Conservation (phyloP, 2,888 invertebrate genomes). For the Drosophila gaucha region DNA sequence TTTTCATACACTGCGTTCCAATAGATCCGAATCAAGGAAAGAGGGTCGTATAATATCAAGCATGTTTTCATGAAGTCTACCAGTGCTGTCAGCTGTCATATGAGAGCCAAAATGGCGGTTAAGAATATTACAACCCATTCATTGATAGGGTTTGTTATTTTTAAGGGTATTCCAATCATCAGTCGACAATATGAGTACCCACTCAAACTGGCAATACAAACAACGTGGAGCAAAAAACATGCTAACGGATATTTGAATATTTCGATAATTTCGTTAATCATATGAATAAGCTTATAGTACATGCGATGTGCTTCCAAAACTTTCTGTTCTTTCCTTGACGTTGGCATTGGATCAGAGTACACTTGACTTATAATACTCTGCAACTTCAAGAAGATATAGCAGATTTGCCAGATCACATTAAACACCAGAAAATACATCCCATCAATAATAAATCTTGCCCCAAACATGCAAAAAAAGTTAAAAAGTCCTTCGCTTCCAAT, state of each 20-base stretch:
- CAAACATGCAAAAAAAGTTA: not conserved
- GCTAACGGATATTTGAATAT: not conserved
- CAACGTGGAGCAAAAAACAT: not conserved
- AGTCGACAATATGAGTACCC: not conserved
- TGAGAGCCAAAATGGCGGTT: not conserved
- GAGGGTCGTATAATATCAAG: not conserved
- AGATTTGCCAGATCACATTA: not conserved
- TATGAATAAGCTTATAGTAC: not conserved
- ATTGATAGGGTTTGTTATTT: rapidly evolving
- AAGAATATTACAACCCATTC: not conserved
- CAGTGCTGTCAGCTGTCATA: not conserved
- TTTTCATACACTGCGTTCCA: not conserved
- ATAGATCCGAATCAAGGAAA: not conserved
- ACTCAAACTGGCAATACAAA: not conserved
- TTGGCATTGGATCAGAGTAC: not conserved
- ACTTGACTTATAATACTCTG: not conserved
- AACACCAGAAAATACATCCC: not conserved
- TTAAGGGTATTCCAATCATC: not conserved
- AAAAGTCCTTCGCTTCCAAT: not conserved
- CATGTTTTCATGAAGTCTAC: not conserved
- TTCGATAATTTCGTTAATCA: not conserved
- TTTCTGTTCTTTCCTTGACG: not conserved
- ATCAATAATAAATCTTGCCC: not conserved
- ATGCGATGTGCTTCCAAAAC: not conserved
- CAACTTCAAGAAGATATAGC: not conserved